Conservation (phyloP, 2,113 vertebrate genomes). For the Micronycteris hirsuta region DNA sequence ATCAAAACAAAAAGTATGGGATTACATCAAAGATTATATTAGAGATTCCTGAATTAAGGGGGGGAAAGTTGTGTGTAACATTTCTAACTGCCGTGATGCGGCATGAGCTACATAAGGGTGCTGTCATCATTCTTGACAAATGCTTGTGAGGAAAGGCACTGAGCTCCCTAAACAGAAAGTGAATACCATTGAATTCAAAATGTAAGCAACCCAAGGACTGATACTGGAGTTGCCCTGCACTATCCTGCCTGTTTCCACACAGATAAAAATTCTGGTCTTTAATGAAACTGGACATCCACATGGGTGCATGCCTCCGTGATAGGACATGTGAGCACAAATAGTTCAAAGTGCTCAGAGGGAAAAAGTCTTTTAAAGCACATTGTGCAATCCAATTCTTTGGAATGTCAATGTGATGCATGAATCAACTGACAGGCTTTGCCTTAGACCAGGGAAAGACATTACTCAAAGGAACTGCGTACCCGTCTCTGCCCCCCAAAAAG, state of each 20-base stretch:
- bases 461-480: constrained; percentile 10
- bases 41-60: constrained; percentile 19
- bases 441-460: constrained; percentile 53
- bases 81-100: background rate
- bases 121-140: background rate
- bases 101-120: background rate
- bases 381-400: background rate
- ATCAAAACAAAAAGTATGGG: background rate
- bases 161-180: background rate
- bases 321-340: background rate
- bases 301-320: background rate
- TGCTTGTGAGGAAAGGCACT: background rate
- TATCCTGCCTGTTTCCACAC: background rate
- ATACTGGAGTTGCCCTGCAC: background rate
- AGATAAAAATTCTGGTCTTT: background rate
- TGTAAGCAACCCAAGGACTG: background rate
- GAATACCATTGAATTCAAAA: background rate
- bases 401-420: constrained; percentile 9
- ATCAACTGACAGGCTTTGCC: constrained; percentile 13
- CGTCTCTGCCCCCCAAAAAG: background rate
- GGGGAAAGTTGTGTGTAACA: background rate
- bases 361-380: background rate
- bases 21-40: constrained; percentile 22
- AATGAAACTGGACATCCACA: background rate
- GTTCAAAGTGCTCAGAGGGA: background rate